phyloP scores from a whole-genome alignment of 1,140 invertebrate species.

The Galendromus occidentalis region DNA sequence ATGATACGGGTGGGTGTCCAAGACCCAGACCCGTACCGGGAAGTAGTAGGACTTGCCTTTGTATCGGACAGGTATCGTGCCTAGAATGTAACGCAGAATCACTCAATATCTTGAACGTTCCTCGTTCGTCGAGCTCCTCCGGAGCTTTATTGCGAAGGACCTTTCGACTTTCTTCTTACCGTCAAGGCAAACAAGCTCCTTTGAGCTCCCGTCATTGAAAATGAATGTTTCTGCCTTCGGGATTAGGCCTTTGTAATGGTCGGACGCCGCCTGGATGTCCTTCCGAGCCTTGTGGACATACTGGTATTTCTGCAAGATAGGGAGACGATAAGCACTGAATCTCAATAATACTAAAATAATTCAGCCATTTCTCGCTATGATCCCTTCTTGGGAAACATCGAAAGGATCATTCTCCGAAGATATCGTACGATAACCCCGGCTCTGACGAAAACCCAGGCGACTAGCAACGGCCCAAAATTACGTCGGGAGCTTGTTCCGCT shows the following conservation, averaged over 20 bases:
- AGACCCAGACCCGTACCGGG: slow-evolving; percentile 82
- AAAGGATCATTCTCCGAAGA: background rate
- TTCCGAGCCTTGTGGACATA: background rate
- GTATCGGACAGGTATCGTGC: slow-evolving; percentile 77
- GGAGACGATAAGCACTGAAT: slow-evolving; percentile 21
- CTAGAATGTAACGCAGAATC: slow-evolving; percentile 24
- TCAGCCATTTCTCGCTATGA: background rate
- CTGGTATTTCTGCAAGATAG: slow-evolving; percentile 24
- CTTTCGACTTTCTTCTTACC: background rate
- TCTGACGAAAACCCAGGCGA: background rate
- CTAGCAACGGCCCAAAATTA: background rate
- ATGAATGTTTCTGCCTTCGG: slow-evolving; percentile 34
- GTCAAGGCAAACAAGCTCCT: slow-evolving; percentile 58
- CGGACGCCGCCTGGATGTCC: slow-evolving; percentile 3
- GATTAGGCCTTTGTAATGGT: slow-evolving; percentile 14
- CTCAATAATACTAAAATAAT: background rate
- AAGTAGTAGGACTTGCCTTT: slow-evolving; percentile 84
- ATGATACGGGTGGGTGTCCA: slow-evolving; percentile 90
- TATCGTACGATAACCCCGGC: background rate
- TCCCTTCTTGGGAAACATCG: background rate
- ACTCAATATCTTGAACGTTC: background rate
- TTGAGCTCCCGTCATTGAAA: slow-evolving; percentile 67
- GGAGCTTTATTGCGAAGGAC: background rate
- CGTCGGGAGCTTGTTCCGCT: background rate
- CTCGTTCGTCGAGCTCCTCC: background rate